Evolutionary conservation across 2,797 vertebrate genomes (phyloP), one percentile per base, ranked within the genome.

Genomic region (Parambassis ranga): DNA sequence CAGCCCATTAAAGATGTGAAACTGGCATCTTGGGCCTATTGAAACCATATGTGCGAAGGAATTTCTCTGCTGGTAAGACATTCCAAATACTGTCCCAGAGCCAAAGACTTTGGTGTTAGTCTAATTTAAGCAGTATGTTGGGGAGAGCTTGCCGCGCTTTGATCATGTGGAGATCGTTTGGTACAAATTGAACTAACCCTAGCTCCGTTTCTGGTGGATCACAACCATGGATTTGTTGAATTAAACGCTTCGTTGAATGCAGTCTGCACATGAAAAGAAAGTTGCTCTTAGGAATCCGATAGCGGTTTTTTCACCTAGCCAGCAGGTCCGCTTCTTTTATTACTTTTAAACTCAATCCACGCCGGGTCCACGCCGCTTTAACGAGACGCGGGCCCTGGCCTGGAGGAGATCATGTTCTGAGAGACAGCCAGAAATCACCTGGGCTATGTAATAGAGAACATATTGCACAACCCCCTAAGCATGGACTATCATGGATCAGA

Each of bases 51-150:
- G 98, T 96, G 95, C 79, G 55, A 91, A 98, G 93, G 95, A 98
- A 98, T 99, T 96, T 93, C 94, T 97, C 94, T 90, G 93, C 95
- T 94, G 96, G 94, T 95, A 96, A 96, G 95, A 95, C 96, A 98
- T 98, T 98, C 96, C 95, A 95, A 98, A 98, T 95, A 96, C 94
- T 95, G 95, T 97, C 96, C 95, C 94, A 89, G 90, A 95, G 95
- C 97, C 95, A 95, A 95, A 96, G 94, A 96, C 95, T 96, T 96
- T 93, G 95, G 97, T 99, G 98, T 99, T 97, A 95, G 95, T 93
- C 95, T 99, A 99, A 99, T 99, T 98, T 98, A 98, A 99, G 96
- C 97, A 98, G 95, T 94, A 98, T 99, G 98, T 97, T 96, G 95
- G 94, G 94, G 95, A 94, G 94, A 95, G 94, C 92, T 92, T 71